phyloP scores from a whole-genome alignment of 2,113 vertebrate genomes.

The Pomatostomus ruficeps region DNA sequence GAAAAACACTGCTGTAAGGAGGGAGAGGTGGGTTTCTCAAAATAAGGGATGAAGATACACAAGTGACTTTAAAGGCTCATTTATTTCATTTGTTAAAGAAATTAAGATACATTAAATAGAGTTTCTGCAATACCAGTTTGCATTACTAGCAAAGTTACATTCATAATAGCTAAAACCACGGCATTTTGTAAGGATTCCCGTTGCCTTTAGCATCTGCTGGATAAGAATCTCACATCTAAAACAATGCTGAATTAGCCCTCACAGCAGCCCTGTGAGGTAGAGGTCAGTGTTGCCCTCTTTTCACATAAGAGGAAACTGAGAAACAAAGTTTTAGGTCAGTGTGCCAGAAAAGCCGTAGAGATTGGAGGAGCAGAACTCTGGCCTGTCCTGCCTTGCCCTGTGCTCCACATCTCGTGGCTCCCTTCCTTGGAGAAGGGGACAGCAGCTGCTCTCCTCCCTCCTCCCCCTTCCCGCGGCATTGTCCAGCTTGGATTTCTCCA shows the following conservation, averaged over 20 bases:
- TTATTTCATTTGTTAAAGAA: slow-evolving; percentile 19
- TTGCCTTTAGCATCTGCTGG: not conserved
- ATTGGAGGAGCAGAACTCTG: not conserved
- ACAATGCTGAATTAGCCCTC: not conserved
- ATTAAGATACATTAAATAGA: not conserved
- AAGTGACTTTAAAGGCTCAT: not conserved
- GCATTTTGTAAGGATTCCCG: not conserved
- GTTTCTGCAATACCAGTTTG: not conserved
- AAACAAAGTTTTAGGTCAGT: not conserved
- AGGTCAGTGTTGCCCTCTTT: not conserved
- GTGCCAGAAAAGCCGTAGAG: not conserved
- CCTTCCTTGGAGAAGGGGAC: not conserved
- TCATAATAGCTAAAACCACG: not conserved
- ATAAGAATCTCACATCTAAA: not conserved
- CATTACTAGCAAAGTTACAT: slow-evolving; percentile 2
- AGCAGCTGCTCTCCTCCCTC: not conserved
- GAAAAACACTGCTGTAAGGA: not conserved
- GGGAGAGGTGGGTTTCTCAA: not conserved
- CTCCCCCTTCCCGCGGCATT: not conserved
- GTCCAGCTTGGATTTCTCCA: not conserved
- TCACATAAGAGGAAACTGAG: not conserved
- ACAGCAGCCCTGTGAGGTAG: slow-evolving; percentile 36
- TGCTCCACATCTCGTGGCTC: not conserved
- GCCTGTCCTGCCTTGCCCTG: not conserved
- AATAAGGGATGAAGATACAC: not conserved